Evolutionary conservation across 1,140 invertebrate species (phyloP), one percentile per base, ranked within the genome.

Genomic region (Euura saliciscinereae): DNA sequence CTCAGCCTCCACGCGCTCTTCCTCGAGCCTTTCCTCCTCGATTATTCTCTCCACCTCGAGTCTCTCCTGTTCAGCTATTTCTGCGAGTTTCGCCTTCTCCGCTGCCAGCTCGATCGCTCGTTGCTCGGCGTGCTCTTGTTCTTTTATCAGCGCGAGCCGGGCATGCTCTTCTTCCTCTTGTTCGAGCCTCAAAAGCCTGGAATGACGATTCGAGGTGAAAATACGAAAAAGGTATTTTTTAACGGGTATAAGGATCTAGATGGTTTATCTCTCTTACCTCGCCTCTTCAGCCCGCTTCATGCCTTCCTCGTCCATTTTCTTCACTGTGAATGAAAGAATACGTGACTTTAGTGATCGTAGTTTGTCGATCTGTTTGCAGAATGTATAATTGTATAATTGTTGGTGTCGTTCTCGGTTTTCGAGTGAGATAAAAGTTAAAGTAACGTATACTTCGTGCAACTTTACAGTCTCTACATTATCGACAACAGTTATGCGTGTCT

Each of bases 31-130:
- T 3, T 71, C 78, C 69, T 86, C 84, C 65, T 86, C 80, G 0
- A 71, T 76, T 71, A 82, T 78, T 66, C 85, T 84, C 69, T 84
- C 81, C 4, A 75, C 81, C 69, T 82, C 85, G 13, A 78, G 73
- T 45, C 80, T 81, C 70, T 87, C 86, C 43, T 84, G 83, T 43
- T 85, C 85, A 2, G 81, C 78, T 51, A 87, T 86, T 75, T 86
- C 84, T 6, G 77, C 73, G 1, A 82, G 71, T 67, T 85, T 80
- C 59, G 75, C 76, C 28, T 83, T 28, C 28, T 28, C 28, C 28
- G 28, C 28, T 28, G 28, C 28, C 28, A 28, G 28, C 28, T 28
- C 28, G 28, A 28, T 28, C 28, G 28, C 28, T 28, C 28, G 28
- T 1, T 28, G 28, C 28, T 28, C 28, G 28, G 28, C 28, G 28